Evolutionary conservation across 2,888 invertebrate species (phyloP).

Genomic region (Drosophila melanosoma): DNA sequence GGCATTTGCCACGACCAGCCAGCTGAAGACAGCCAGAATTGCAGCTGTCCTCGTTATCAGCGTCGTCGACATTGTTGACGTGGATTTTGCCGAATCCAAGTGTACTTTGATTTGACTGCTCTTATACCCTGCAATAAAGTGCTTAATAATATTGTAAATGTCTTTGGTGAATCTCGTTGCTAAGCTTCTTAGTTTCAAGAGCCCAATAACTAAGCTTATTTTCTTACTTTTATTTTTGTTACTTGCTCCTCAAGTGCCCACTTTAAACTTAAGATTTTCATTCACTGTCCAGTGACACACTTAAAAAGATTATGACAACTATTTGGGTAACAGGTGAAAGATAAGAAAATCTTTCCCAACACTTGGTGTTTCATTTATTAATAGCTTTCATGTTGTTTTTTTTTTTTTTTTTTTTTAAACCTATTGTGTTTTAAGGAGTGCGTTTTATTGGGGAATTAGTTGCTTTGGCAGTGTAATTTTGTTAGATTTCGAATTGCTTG

Average conservation of each 20-base stretch:
- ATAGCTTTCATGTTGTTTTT: not conserved
- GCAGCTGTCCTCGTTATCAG: conserved; percentile 60
- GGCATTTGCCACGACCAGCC: conserved; percentile 53
- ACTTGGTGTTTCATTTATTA: not conserved
- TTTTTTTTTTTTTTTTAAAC: not conserved
- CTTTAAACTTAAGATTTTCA: conserved; percentile 1
- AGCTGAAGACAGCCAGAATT: conserved; percentile 44
- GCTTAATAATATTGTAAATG: not conserved
- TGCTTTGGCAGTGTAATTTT: not conserved
- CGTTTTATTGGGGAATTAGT: not conserved
- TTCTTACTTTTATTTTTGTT: not conserved
- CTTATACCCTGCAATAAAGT: conserved; percentile 3
- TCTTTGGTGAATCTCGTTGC: not conserved
- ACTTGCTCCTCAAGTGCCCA: conserved; percentile 8
- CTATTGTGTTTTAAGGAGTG: not conserved
- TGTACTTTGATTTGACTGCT: conserved; percentile 9
- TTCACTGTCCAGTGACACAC: conserved; percentile 22
- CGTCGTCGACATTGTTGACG: conserved; percentile 16
- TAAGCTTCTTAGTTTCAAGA: not conserved
- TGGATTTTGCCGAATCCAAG: conserved; percentile 26
- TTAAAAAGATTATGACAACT: conserved; percentile 30
- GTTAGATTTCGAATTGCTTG: not conserved
- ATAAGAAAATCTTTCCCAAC: conserved; percentile 1
- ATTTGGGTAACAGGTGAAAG: not conserved
- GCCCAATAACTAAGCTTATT: conserved; percentile 6